Base-by-base conservation (phyloP, 2,797 vertebrate species). In the Philypnodon macrostomus region DNA sequence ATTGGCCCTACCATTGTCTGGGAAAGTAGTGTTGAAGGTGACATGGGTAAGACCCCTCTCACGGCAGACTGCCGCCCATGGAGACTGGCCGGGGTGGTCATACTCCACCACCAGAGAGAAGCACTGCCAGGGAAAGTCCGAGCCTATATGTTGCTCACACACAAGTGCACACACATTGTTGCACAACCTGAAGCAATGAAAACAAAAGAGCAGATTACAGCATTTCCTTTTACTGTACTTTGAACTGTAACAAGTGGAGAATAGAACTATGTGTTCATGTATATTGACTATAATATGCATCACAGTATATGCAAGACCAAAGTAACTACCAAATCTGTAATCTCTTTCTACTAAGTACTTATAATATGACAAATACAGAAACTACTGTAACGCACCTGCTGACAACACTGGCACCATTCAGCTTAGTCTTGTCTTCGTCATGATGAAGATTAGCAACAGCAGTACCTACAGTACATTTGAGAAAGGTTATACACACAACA, bases 71-170 rank as follows among this genome's bases (percentile, higher is more conserved):
- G 73, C 49, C 42, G 81, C 78, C 92, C 94, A 94, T 5, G 88
- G 90, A 2, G 93, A 93, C 16, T 85, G 87, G 65, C 90, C 88
- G 15, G 84, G 83, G 37, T 77, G 87, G 73, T 96, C 87, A 34
- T 92, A 95, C 80, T 98, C 96, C 56, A 96, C 74, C 53, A 94
- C 89, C 56, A 93, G 67, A 26, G 90, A 92, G 80, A 98, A 97
- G 34, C 75, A 59, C 42, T 54, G 73, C 96, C 96, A 98, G 9
- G 95, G 95, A 53, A 98, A 98, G 78, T 93, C 88, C 0, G 88
- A 74, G 41, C 92, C 90, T 38, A 98, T 85, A 30, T 92, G 81
- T 48, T 88, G 88, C 77, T 91, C 90, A 49, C 80, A 88, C 72
- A 91, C 70, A 65, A 95, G 38, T 36, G 88, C 7, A 54, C 92